These are phyloP conservation scores for Jacana jacana DNA, from an alignment of 2,113 vertebrate species.

Conservation along the genomic window DNA sequence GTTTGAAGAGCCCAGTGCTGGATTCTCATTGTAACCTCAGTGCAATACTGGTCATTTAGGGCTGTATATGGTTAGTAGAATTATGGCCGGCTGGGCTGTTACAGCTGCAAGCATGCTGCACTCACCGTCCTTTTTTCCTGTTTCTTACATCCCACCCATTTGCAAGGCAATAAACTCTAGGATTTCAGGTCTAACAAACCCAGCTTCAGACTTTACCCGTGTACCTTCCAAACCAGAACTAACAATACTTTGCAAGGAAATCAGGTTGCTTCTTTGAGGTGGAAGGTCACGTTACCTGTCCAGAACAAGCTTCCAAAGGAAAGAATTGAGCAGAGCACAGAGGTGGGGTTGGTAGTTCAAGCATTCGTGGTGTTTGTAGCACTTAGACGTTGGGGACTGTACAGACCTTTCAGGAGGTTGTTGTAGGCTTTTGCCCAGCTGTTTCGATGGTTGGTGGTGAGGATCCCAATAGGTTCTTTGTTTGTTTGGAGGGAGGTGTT, in stretches of 20 bases:
- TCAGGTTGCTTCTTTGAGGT: background rate
- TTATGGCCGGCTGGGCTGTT: background rate
- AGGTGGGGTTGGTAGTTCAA: background rate
- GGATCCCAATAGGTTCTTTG: constrained; percentile 95
- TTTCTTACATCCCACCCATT: background rate
- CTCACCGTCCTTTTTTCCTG: background rate
- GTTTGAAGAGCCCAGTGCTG: rapidly evolving
- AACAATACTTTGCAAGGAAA: background rate
- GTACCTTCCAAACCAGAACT: background rate
- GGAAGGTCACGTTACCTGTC: background rate
- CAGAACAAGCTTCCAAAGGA: background rate
- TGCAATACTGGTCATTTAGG: background rate
- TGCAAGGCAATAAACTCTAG: background rate
- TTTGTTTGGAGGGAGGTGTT: constrained; percentile 95
- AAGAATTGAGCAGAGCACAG: background rate
- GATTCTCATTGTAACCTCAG: background rate
- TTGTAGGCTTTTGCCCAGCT: constrained; percentile 96
- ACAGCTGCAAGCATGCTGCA: background rate
- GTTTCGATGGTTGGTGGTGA: constrained; percentile 95
- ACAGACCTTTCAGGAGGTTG: constrained; percentile 90
- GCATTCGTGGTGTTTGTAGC: background rate
- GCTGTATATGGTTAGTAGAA: background rate
- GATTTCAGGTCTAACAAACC: background rate
- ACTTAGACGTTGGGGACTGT: background rate
- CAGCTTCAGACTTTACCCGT: background rate